Base-by-base conservation (phyloP, 2,888 invertebrate species). In the Itoplectis maculator region DNA sequence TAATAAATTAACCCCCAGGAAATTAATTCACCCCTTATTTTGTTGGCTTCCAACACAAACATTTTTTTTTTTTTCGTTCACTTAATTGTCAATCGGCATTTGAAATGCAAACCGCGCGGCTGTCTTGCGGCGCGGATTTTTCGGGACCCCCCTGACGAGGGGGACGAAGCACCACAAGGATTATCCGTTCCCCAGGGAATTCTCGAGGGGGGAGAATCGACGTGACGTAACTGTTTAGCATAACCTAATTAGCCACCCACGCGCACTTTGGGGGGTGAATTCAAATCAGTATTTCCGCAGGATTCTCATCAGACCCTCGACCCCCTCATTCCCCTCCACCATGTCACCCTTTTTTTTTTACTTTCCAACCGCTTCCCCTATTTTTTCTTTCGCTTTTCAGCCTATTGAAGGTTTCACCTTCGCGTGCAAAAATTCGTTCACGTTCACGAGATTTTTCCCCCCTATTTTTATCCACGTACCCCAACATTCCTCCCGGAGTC, bases 201-300 rank as follows among this genome's bases (percentile, higher is more conserved):
- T 69, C 69, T 6, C 61, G 9, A 47, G 56, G 5, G 69, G 37
- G 15, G 29, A 8, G 45, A 78, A 42, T 78, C 37, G 66, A 73
- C 76, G 73, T 79, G 78, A 70, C 79, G 85, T 87, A 86, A 88
- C 89, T 85, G 88, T 86, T 90, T 88, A 89, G 86, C 90, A 90
- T 90, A 90, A 89, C 84, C 88, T 82, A 89, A 89, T 90, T 90
- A 88, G 83, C 82, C 82, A 18, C 77, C 79, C 73, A 84, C 65
- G 82, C 77, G 73, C 61, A 75, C 68, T 70, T n/a, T 59, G 75
- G 63, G 56, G 37, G 51, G 63, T 65, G 81, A 84, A 85, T 87
- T 87, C 83, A 80, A 85, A 86, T 85, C 79, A 59, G 75, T 70
- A 76, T 72, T 81, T 76, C 42, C 65, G 18, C 77, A 77, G 49